A percentile compares a stretch with the other conserved stretches of the same genome.
These are phyloP conservation scores for Campoplex nolae DNA, from an alignment of 2,888 invertebrate genomes.

Conservation along the genomic window DNA sequence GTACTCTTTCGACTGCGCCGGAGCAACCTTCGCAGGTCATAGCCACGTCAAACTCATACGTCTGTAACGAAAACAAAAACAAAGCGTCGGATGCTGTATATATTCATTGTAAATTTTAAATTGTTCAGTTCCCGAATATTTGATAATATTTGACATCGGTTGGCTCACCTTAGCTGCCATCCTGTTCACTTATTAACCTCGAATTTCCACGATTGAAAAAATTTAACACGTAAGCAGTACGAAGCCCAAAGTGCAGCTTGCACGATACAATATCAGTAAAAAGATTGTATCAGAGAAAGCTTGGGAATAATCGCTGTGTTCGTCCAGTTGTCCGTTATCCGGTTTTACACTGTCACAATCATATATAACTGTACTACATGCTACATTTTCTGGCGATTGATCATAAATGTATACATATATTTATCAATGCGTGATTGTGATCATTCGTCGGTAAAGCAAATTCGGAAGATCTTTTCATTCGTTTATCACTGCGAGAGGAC, in stretches of 20 bases:
- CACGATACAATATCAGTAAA: constrained; percentile 6
- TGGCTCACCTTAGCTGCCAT: constrained; percentile 68
- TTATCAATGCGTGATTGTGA: not conserved
- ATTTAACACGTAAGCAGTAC: constrained; percentile 55
- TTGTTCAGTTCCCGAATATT: not conserved
- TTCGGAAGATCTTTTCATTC: not conserved
- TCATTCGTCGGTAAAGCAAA: not conserved
- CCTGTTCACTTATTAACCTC: constrained; percentile 10
- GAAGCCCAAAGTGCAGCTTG: constrained; percentile 48
- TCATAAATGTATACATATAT: not conserved
- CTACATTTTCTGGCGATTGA: not conserved
- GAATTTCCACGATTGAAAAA: constrained; percentile 2
- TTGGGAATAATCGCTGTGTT: not conserved
- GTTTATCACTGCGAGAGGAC: not conserved
- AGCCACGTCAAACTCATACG: constrained; percentile 93
- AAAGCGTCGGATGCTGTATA: constrained; percentile 18
- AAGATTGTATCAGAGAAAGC: not conserved
- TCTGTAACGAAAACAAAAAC: constrained; percentile 71
- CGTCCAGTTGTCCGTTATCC: constrained; percentile 26
- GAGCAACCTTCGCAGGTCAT: constrained; percentile 99
- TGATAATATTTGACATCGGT: constrained; percentile 1
- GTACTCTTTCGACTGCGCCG: constrained; percentile 93
- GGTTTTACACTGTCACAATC: constrained; percentile 30
- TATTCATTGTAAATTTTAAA: not conserved
- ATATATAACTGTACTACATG: not conserved